phyloP scores from a whole-genome alignment of 2,797 vertebrate genomes.

The Mycteria americana region DNA sequence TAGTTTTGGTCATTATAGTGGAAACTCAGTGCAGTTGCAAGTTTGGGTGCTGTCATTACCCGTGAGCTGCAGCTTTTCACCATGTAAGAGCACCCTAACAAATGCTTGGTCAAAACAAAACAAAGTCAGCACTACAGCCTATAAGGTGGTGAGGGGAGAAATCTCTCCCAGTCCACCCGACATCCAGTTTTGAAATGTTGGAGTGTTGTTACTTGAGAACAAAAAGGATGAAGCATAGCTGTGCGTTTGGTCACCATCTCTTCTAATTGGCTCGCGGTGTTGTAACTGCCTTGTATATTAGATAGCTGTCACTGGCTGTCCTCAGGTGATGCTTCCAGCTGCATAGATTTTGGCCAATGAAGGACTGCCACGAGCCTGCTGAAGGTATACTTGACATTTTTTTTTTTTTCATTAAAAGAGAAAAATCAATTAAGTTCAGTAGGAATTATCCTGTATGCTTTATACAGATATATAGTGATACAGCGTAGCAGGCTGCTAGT shows the following conservation, averaged over 20 bases:
- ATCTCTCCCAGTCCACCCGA: neutral
- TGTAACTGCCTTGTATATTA: constrained; percentile 32
- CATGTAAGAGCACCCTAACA: neutral
- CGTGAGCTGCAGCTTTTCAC: neutral
- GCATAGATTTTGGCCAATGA: constrained; percentile 1
- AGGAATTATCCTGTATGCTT: neutral
- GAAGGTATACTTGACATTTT: neutral
- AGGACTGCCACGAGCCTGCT: neutral
- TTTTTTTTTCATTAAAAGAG: neutral
- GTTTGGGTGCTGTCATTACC: neutral
- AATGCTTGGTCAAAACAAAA: neutral
- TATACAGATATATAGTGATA: neutral
- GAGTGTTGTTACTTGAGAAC: neutral
- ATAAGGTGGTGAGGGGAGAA: neutral
- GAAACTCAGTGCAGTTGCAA: neutral
- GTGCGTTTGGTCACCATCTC: neutral
- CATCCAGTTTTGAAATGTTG: neutral
- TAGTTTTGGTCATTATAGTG: neutral
- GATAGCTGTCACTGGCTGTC: neutral
- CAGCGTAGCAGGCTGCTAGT: neutral
- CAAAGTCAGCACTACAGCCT: neutral
- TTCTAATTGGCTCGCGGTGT: constrained; percentile 39
- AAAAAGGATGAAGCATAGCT: constrained; percentile 27
- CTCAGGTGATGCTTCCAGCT: neutral
- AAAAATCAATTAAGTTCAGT: neutral